Conservation (phyloP, 2,113 vertebrate genomes). For the Hemichromis elongatus region DNA sequence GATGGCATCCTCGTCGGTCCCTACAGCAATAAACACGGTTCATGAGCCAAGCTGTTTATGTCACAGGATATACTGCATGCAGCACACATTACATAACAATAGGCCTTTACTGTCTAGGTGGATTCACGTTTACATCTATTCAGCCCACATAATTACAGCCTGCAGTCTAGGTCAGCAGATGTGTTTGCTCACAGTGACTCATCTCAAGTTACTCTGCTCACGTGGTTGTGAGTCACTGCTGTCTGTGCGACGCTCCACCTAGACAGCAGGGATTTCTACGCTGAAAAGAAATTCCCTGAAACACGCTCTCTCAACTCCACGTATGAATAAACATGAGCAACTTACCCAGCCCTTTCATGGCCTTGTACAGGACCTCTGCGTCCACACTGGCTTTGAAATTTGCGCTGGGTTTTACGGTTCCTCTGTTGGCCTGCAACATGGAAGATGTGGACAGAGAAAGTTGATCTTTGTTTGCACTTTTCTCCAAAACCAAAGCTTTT, state of each 20-base stretch:
- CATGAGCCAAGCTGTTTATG: neutral
- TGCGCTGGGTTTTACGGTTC: constrained; percentile 77
- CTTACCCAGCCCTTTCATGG: constrained; percentile 96
- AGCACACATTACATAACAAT: neutral
- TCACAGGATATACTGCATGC: neutral
- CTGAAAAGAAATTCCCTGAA: neutral
- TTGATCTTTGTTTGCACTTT: neutral
- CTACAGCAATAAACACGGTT: constrained; percentile 64
- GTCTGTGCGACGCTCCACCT: neutral
- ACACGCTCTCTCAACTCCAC: neutral
- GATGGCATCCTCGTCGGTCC: constrained; percentile 90
- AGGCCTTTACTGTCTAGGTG: neutral
- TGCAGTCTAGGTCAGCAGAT: neutral
- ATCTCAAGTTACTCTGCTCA: constrained; percentile 6
- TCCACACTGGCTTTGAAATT: constrained; percentile 86
- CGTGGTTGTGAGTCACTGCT: constrained; percentile 19
- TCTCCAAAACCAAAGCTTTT: neutral
- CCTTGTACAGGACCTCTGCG: constrained; percentile 84
- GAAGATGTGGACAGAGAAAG: neutral
- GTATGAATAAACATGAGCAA: neutral
- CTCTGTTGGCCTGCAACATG: constrained; percentile 71
- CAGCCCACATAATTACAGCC: constrained; percentile 14
- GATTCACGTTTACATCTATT: neutral
- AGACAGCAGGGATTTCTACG: neutral
- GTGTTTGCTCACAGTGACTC: neutral